Evolutionary conservation across 2,888 invertebrate genomes (phyloP).

Genomic region (Ophion slaviceki): DNA sequence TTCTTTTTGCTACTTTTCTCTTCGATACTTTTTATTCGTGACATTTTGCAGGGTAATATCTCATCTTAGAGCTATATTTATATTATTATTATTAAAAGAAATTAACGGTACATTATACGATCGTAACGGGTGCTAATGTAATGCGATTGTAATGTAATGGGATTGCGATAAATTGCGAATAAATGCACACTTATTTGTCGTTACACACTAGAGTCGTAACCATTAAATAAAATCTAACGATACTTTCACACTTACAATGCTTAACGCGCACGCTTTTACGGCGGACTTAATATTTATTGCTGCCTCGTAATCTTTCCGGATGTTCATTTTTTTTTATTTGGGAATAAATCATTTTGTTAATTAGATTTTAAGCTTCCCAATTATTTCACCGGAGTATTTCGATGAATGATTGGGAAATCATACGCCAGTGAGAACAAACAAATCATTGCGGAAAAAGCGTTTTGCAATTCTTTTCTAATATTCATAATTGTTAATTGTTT

Average conservation of each 20-base stretch:
- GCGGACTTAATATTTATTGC: too few relatives aligned
- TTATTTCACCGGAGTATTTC: too few relatives aligned
- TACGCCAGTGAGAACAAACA: too few relatives aligned
- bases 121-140: background rate
- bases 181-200: background rate
- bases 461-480: background rate
- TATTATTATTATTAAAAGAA: background rate
- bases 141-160: too few relatives aligned
- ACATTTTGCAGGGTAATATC: background rate
- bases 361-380: too few relatives aligned
- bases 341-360: too few relatives aligned
- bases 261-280: background rate
- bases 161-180: constrained; percentile 8
- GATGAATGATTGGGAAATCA: too few relatives aligned
- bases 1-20: background rate
- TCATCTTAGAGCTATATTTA: background rate
- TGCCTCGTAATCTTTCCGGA: too few relatives aligned
- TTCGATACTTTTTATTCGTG: background rate
- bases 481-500: constrained; percentile 3
- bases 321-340: too few relatives aligned
- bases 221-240: background rate
- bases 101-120: background rate
- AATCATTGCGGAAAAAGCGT: background rate
- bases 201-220: background rate
- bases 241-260: background rate